phyloP scores from a whole-genome alignment of 2,113 vertebrate species.

The Mystacornis crossleyi region DNA sequence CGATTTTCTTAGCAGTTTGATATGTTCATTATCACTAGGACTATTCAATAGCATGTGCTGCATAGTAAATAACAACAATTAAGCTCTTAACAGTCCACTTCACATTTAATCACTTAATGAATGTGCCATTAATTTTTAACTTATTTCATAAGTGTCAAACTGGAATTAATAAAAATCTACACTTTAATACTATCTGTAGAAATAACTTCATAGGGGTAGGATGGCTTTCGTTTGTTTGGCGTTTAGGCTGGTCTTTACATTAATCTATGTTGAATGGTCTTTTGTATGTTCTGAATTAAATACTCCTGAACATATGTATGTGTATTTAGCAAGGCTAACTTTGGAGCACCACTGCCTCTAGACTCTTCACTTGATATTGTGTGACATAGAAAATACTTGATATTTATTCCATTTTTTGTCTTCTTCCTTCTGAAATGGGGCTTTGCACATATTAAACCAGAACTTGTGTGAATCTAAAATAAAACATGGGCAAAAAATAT shows the following conservation, averaged over 20 bases:
- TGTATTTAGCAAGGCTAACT: neutral
- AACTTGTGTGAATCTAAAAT: neutral
- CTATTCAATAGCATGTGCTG: slow-evolving; percentile 1
- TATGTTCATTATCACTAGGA: slow-evolving; percentile 53
- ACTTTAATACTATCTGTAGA: neutral
- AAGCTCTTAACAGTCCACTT: slow-evolving; percentile 4
- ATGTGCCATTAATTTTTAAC: neutral
- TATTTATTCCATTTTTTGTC: neutral
- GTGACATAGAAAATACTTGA: neutral
- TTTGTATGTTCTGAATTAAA: neutral
- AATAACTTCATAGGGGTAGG: neutral
- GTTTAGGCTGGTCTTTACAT: slow-evolving; percentile 11
- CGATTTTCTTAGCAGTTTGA: neutral
- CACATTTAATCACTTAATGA: neutral
- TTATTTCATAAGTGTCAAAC: neutral
- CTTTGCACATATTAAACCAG: neutral
- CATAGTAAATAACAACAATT: slow-evolving; percentile 20
- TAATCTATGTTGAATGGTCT: neutral
- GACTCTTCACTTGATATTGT: neutral
- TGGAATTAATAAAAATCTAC: neutral
- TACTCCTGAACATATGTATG: neutral
- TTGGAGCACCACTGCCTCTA: neutral
- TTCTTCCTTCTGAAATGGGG: neutral
- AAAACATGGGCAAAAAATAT: neutral
- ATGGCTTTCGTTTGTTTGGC: neutral